Conservation (phyloP, 2,113 vertebrate species). For the Poeciliopsis prolifica region DNA sequence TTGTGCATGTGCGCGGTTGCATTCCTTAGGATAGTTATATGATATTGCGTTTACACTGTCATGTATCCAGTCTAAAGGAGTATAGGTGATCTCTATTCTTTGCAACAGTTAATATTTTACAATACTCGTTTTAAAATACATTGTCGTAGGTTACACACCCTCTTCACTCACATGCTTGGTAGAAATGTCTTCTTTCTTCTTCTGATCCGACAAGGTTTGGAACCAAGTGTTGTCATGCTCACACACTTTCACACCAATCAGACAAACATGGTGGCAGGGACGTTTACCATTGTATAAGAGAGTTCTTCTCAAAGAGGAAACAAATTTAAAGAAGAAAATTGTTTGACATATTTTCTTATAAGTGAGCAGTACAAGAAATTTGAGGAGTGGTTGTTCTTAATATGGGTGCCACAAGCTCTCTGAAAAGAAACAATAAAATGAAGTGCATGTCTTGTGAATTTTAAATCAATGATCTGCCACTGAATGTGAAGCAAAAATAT, state of each 20-base stretch:
- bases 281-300: constrained; percentile 16
- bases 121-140: constrained; percentile 75
- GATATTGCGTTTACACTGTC: constrained; percentile 86
- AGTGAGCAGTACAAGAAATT: background rate
- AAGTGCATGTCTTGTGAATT: background rate
- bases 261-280: constrained; percentile 29
- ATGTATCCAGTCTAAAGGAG: constrained; percentile 84
- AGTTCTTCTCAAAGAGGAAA: background rate
- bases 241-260: constrained; percentile 9
- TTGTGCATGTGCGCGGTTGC: constrained; percentile 87
- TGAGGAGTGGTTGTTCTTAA: background rate
- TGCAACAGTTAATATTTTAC: constrained; percentile 77
- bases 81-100: constrained; percentile 83
- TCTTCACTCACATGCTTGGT: constrained; percentile 58
- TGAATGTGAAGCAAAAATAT: background rate
- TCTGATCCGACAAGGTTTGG: constrained; percentile 17
- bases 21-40: constrained; percentile 87
- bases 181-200: constrained; percentile 39
- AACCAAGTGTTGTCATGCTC: constrained; percentile 17
- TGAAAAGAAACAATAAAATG: background rate
- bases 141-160: constrained; percentile 60
- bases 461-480: background rate
- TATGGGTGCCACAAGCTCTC: background rate
- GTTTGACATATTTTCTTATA: background rate
- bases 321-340: background rate